phyloP scores from a whole-genome alignment of 2,888 invertebrate species.

The Drosophila nr. fundita region DNA sequence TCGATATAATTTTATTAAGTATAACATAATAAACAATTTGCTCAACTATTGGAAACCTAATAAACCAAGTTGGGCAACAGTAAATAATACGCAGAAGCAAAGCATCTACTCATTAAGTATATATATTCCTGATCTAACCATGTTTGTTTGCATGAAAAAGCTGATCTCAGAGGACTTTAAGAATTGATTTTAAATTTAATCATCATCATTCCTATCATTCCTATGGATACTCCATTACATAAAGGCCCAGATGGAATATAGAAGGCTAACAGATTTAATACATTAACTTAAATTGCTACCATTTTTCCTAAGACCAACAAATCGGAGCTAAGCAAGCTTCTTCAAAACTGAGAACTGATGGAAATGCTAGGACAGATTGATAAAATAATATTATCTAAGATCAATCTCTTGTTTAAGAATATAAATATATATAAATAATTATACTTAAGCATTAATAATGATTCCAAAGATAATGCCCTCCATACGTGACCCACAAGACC shows the following conservation, averaged over 20 bases:
- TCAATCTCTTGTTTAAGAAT: neutral
- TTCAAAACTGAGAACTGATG: neutral
- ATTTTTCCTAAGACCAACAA: neutral
- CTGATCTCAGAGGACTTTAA: neutral
- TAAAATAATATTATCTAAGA: neutral
- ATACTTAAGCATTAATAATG: neutral
- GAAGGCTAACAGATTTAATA: no score
- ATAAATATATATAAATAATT: neutral
- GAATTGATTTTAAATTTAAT: neutral
- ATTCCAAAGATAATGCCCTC: neutral
- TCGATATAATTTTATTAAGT: accelerated
- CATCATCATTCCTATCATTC: no score
- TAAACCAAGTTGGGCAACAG: neutral
- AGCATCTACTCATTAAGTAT: neutral
- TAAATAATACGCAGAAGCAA: neutral
- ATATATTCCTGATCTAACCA: neutral
- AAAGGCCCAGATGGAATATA: neutral
- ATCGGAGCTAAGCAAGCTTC: neutral
- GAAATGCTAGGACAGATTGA: no score
- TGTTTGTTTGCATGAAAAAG: neutral
- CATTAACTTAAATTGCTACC: neutral
- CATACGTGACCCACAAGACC: neutral
- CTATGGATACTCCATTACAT: neutral
- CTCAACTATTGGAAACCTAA: neutral
- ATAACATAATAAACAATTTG: neutral